phyloP scores from a whole-genome alignment of 1,140 invertebrate species.

The Drosophila ficusphila region DNA sequence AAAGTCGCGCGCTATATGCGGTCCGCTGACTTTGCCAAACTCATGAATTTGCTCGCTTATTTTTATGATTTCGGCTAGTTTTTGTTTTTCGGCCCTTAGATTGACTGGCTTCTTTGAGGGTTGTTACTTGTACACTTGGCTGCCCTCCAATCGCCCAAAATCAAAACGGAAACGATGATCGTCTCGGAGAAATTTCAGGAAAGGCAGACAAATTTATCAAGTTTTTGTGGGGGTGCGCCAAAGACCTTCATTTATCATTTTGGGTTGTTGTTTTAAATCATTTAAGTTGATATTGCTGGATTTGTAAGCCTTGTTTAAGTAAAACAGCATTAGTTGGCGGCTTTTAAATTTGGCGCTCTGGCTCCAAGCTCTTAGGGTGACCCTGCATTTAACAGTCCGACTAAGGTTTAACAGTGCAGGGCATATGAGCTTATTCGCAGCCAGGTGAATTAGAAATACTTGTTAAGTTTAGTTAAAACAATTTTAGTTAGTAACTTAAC shows the following conservation, averaged over 20 bases:
- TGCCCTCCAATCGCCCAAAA: slow-evolving; percentile 28
- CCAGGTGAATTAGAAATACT: too few species aligned
- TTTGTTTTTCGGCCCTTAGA: slow-evolving; percentile 63
- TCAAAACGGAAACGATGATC: slow-evolving; percentile 78
- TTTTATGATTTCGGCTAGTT: slow-evolving; percentile 79
- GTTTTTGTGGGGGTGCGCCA: slow-evolving; percentile 40
- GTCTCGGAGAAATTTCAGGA: slow-evolving; percentile 53
- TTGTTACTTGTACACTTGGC: slow-evolving; percentile 34
- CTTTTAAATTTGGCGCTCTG: slow-evolving; percentile 51
- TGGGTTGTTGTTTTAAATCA: background rate
- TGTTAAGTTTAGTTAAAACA: too few species aligned
- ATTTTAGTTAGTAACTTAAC: background rate
- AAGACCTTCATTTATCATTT: slow-evolving; percentile 59
- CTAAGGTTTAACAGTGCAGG: slow-evolving; percentile 1
- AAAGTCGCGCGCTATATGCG: slow-evolving; percentile 66
- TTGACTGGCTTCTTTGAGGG: slow-evolving; percentile 34
- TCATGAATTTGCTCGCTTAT: slow-evolving; percentile 75
- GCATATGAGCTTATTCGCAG: too few species aligned
- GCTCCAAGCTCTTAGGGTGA: slow-evolving; percentile 5
- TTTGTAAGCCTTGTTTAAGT: slow-evolving; percentile 19
- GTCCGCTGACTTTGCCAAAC: slow-evolving; percentile 68
- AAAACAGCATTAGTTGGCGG: background rate
- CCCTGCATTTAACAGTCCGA: background rate
- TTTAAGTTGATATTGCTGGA: background rate
- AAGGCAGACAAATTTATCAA: slow-evolving; percentile 81